Evolutionary conservation across 2,797 vertebrate genomes (phyloP), one percentile per base, ranked within the genome.

Genomic region (Artibeus jamaicensis): DNA sequence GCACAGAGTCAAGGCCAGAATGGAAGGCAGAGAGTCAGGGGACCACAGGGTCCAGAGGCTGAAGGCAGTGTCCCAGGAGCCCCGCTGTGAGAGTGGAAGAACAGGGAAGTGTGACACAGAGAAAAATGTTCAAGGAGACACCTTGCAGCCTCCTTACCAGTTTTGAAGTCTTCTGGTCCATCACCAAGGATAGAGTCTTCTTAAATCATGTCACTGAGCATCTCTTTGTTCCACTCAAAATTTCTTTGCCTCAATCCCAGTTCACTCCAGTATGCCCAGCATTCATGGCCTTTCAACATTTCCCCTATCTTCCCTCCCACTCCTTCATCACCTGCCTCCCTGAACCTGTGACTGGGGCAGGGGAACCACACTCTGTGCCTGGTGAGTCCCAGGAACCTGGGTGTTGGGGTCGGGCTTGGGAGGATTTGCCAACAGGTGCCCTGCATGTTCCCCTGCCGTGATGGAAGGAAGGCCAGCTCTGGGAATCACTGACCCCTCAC

Each of bases 341-440:
- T 81, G 9, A 81, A 21, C 34, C 12, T 2, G 0, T 14, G 26
- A 18, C 12, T 44, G 16, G 59, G 22, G 14, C 62, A 67, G 22
- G 44, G 71, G 29, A 84, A 3, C 39, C 24, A 7, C 29, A 12
- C 42, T 22, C 37, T 19, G 44, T 34, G 19, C 24, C 34, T 46
- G 77, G 29, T 37, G 39, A 76, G 37, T 29, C 39, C 85, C 53
- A 42, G 39, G 57, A 77, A 3, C 59, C 48, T 57, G 15, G 76
- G 39, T 34, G 8, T 3, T 34, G 4, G 22, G 24, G 6, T 4
- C 1, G 0, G 26, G 19, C 57, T 74, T 24, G 26, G 39, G 2
- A n/a, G 12, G 44, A 74, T 2, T 2, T 29, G 6, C n/a, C 26
- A 67, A 32, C 0, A 9, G 16, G 26, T 57, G 11, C 22, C 59